Evolutionary conservation across 2,888 invertebrate genomes (phyloP).

Genomic region (Clepsis dumicolana): DNA sequence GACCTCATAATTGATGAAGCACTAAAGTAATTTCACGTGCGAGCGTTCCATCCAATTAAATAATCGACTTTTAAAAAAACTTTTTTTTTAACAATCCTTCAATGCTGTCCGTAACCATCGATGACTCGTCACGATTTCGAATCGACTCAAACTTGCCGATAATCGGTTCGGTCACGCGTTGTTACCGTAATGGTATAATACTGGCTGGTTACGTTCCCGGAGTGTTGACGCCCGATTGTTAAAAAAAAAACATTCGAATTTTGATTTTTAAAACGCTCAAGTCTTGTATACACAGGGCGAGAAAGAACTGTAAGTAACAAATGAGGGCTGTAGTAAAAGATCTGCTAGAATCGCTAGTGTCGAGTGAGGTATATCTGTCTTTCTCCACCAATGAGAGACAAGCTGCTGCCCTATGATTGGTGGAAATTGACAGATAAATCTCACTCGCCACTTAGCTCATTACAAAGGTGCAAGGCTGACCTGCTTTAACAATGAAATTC

Average conservation of each 20-base stretch:
- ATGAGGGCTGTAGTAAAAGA: too few relatives aligned
- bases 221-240: conserved; percentile 2
- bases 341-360: too few relatives aligned
- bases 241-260: conserved; percentile 2
- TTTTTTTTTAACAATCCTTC: conserved; percentile 1
- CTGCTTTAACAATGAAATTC: too few relatives aligned
- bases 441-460: too few relatives aligned
- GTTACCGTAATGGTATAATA: conserved; percentile 34
- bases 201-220: conserved; percentile 21
- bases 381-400: too few relatives aligned
- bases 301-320: background rate
- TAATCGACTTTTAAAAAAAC: background rate
- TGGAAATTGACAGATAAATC: too few relatives aligned
- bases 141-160: conserved; percentile 23
- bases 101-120: conserved; percentile 6
- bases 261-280: background rate
- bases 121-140: conserved; percentile 33
- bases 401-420: too few relatives aligned
- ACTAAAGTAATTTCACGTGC: background rate
- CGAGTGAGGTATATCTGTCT: too few relatives aligned
- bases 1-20: background rate
- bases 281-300: background rate
- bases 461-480: too few relatives aligned
- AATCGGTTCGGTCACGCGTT: conserved; percentile 33
- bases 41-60: background rate